Conservation (phyloP, 2,797 vertebrate species). For the Pipistrellus pipistrellus region DNA sequence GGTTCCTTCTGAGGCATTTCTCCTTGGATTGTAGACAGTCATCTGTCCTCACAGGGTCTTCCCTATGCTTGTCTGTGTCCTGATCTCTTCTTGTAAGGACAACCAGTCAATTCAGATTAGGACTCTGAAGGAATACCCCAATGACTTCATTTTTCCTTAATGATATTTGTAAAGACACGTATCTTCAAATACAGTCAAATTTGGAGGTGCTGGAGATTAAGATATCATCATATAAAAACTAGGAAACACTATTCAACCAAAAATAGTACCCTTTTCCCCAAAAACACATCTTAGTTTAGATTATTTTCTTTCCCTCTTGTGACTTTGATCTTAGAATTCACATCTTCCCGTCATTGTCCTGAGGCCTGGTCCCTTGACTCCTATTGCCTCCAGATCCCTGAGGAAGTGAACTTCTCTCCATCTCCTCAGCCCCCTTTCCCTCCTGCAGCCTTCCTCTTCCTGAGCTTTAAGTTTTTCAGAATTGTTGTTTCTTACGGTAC, state of each 20-base stretch:
- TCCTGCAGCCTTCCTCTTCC: not conserved
- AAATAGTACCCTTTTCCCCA: not conserved
- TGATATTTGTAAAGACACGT: not conserved
- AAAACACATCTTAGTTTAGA: fast-evolving
- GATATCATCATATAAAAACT: not conserved
- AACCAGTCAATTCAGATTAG: not conserved
- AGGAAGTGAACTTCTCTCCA: not conserved
- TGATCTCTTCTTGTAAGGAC: not conserved
- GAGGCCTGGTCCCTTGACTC: not conserved
- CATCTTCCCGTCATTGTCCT: fast-evolving
- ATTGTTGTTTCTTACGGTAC: not conserved
- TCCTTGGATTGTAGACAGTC: fast-evolving
- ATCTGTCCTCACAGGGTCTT: fast-evolving
- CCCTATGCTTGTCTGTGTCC: not conserved
- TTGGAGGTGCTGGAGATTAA: fast-evolving
- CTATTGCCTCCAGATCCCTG: fast-evolving
- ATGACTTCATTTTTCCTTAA: not conserved
- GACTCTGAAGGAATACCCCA: no score
- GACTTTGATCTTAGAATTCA: no score
- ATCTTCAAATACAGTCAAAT: not conserved
- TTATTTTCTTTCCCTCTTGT: fast-evolving
- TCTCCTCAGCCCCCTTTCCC: fast-evolving
- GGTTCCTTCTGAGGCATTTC: not conserved
- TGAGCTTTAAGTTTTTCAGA: not conserved
- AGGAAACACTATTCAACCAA: fast-evolving